These are phyloP conservation scores for Pardosa pseudoannulata DNA, from an alignment of 2,888 invertebrate species.

Conservation along the genomic window DNA sequence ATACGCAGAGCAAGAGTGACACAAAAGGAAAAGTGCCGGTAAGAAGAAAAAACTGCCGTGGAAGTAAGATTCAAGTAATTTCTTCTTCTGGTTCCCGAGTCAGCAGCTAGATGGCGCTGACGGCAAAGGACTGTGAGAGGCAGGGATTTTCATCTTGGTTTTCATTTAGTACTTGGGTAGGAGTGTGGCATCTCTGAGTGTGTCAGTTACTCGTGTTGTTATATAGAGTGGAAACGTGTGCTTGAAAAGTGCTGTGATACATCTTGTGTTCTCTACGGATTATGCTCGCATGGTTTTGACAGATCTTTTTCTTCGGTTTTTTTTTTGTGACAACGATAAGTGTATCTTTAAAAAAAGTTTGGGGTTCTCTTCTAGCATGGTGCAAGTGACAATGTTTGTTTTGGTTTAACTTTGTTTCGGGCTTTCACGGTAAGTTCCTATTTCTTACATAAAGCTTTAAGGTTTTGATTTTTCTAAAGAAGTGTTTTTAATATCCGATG, in stretches of 20 bases:
- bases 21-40: not conserved
- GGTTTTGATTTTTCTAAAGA: no score
- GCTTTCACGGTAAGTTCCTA: not conserved
- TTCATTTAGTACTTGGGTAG: constrained; percentile 1
- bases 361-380: not conserved
- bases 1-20: not conserved
- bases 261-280: not conserved
- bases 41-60: not conserved
- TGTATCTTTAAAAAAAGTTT: not conserved
- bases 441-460: no score
- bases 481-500: no score
- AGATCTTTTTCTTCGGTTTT: not conserved
- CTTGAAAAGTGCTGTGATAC: constrained; percentile 1
- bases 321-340: not conserved
- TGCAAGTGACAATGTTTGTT: not conserved
- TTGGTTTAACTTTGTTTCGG: not conserved
- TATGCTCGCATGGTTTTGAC: not conserved
- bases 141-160: constrained; percentile 9
- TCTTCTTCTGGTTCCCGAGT: not conserved
- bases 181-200: not conserved
- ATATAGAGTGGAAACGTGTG: not conserved
- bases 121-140: not conserved
- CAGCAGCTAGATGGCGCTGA: not conserved
- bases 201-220: not conserved
- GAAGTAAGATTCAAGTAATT: not conserved